Evolutionary conservation across 2,113 vertebrate species (phyloP), one percentile per base, ranked within the genome.

Genomic region (Megalops atlanticus): DNA sequence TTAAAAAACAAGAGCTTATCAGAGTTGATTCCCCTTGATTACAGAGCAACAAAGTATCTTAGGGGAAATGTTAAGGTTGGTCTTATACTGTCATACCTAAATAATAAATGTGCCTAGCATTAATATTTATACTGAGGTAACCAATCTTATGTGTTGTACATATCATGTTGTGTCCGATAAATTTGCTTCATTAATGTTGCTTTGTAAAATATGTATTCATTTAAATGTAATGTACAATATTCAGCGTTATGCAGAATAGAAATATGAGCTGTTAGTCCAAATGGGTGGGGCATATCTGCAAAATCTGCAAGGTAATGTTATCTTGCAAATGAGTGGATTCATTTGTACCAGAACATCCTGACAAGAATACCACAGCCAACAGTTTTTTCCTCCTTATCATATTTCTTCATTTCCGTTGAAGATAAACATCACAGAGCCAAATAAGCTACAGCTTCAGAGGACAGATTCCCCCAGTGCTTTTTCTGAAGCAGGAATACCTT

Each of bases 71-170:
- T 49, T 38, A 73, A 2, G 45, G 35, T 54, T 73, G 35, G 74
- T 52, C 49, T 80, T 73, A 80, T 47, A 80, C 43, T 35, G 39
- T 15, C 21, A 21, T 39, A 49, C 70, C 36, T 80, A 18, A 80
- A 80, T 80, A 80, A 80, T 80, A 40, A n/a, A 80, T 52, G 27
- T 16, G 31, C 40, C 35, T 39, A 39, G 54, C 69, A 80, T 80
- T 12, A 80, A 80, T 73, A 80, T 72, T 54, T 36, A 80, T 45
- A 47, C 36, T 38, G 15, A 27, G 14, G 45, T 16, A 31, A 36
- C 70, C 27, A 80, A 74, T 80, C 45, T 36, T 74, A 40, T 24
- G 38, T 33, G 35, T 38, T 31, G 4, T 52, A 38, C 33, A 47
- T 41, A 27, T n/a, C 11, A 69, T 27, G 12, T 10, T 52, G 38